These are phyloP conservation scores for Eilema depressum DNA, from an alignment of 2,888 invertebrate species.

Conservation along the genomic window DNA sequence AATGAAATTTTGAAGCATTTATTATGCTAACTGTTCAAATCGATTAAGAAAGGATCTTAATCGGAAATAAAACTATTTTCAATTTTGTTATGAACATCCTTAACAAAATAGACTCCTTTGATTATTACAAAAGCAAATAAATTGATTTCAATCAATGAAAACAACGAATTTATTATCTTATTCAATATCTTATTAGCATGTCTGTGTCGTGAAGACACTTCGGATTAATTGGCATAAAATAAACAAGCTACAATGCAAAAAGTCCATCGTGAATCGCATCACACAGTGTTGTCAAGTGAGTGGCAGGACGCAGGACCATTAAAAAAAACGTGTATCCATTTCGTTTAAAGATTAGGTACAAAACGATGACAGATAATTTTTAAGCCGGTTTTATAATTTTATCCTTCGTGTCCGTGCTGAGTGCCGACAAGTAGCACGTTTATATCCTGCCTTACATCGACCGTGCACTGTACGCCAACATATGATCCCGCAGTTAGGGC, in stretches of 20 bases:
- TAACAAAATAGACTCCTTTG: neutral
- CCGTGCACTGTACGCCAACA: slow-evolving; percentile 56
- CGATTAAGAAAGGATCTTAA: too few species aligned
- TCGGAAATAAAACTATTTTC: too few species aligned
- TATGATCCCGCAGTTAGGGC: slow-evolving; percentile 65
- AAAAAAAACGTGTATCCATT: slow-evolving; percentile 42
- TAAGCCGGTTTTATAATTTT: slow-evolving; percentile 49
- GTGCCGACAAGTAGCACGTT: slow-evolving; percentile 45
- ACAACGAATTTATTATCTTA: neutral
- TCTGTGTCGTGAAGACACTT: neutral
- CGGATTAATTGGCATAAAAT: slow-evolving; percentile 5
- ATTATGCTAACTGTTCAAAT: too few species aligned
- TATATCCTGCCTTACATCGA: slow-evolving; percentile 52
- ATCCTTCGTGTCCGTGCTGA: slow-evolving; percentile 42
- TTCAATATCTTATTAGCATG: too few species aligned
- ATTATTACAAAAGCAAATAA: neutral
- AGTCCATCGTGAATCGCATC: slow-evolving; percentile 28
- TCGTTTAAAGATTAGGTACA: slow-evolving; percentile 40
- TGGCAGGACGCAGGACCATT: slow-evolving; percentile 37
- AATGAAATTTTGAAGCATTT: too few species aligned
- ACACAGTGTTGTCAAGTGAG: slow-evolving; percentile 28
- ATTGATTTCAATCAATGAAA: neutral
- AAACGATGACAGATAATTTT: slow-evolving; percentile 40
- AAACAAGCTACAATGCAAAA: slow-evolving; percentile 35
- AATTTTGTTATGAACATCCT: too few species aligned